Evolutionary conservation across 2,888 invertebrate genomes (phyloP), one percentile per base, ranked within the genome.

Genomic region (Hemicrepidius hirtus): DNA sequence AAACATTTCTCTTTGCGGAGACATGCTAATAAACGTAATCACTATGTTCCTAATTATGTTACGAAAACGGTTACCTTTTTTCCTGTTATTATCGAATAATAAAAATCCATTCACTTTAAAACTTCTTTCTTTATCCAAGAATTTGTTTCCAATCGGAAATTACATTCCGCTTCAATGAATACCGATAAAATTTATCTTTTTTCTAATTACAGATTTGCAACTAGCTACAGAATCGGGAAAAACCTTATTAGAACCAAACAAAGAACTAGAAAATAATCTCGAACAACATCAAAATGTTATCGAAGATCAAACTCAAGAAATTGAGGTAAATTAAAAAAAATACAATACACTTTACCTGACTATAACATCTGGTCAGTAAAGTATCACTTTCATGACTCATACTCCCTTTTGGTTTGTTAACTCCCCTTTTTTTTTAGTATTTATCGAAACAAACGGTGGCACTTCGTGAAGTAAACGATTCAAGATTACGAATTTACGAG

Each of bases 161-260:
- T n/a, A n/a, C n/a, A n/a, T n/a, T n/a, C n/a, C n/a, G n/a, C n/a
- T n/a, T n/a, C n/a, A n/a, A n/a, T n/a, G n/a, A n/a, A n/a, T n/a
- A n/a, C n/a, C n/a, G n/a, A n/a, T 13, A 20, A 41, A 41, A n/a
- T 21, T 50, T 21, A 46, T 13, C 18, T 68, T 78, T 79, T 68
- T 82, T 79, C 83, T 84, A 81, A 80, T 92, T 92, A 3, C 91
- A 97, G 97, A 98, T 90, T 91, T 98, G 83, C 97, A 97, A 87
- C 87, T 98, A 84, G 98, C 98, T 57, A 98, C 98, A 4, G 97
- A 98, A 88, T 91, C 98, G 77, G 98, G 98, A 60, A 97, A 97
- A 87, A 97, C 97, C 4, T 89, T 98, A 64, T 88, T 98, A 82
- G 97, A 97, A 87, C 90, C 97, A 78, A 98, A 98, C 87, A 95